Evolutionary conservation across 2,888 invertebrate genomes (phyloP).

Genomic region (Chesias legatella): DNA sequence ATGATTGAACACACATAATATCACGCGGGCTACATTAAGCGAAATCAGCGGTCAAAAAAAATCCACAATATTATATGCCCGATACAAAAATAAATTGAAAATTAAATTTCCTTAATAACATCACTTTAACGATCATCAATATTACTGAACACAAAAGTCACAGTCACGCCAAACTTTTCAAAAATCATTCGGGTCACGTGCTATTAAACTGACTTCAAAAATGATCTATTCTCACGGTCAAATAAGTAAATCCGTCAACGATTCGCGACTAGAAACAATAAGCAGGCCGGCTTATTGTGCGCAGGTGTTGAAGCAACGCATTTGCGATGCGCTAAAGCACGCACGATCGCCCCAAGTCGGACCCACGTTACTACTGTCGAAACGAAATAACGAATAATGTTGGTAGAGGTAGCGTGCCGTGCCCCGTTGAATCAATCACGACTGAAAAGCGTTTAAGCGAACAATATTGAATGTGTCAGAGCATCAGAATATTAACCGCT

Average conservation of each 20-base stretch:
- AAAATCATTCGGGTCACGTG: too few species aligned
- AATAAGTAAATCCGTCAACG: neutral
- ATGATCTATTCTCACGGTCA: neutral
- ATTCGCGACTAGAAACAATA: conserved; percentile 8
- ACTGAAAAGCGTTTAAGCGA: neutral
- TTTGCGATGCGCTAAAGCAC: conserved; percentile 31
- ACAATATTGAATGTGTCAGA: neutral
- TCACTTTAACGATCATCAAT: too few species aligned
- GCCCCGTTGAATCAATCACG: neutral
- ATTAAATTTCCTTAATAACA: too few species aligned
- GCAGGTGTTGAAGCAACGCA: conserved; percentile 12
- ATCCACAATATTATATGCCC: too few species aligned
- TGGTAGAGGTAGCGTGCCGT: conserved; percentile 1
- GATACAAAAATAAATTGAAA: too few species aligned
- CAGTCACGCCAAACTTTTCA: too few species aligned
- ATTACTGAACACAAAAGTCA: too few species aligned
- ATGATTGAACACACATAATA: too few species aligned
- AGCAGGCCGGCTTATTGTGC: neutral
- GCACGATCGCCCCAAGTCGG: conserved; percentile 54
- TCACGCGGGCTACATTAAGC: too few species aligned
- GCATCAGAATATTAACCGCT: too few species aligned
- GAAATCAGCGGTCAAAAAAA: too few species aligned
- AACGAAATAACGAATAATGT: conserved; percentile 34
- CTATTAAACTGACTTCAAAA: too few species aligned
- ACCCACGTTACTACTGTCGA: conserved; percentile 41